These are phyloP conservation scores for Acrobasis repandana DNA, from an alignment of 2,888 invertebrate species.

Conservation along the genomic window DNA sequence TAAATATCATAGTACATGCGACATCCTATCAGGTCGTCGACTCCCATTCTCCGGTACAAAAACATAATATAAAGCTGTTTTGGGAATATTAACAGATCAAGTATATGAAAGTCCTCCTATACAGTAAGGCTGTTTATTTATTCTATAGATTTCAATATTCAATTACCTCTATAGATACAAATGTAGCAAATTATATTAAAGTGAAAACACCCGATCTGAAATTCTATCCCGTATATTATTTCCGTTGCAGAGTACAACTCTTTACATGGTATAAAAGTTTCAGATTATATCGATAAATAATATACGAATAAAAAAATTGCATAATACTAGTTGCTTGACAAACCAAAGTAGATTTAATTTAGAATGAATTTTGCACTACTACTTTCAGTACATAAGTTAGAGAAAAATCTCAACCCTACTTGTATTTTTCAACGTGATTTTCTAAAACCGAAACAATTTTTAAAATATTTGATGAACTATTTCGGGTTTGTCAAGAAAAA, in stretches of 20 bases:
- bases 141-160: constrained; percentile 66
- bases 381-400: not conserved
- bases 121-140: constrained; percentile 66
- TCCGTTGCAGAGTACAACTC: constrained; percentile 46
- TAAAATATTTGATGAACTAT: not conserved
- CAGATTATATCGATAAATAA: constrained; percentile 32
- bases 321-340: constrained; percentile 29
- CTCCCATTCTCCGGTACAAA: constrained; percentile 72
- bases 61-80: constrained; percentile 61
- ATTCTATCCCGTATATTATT: constrained; percentile 47
- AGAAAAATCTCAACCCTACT: constrained; percentile 2
- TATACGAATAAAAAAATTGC: constrained; percentile 19
- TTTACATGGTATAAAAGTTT: constrained; percentile 40
- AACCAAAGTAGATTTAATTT: constrained; percentile 23
- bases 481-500: constrained; percentile 37
- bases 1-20: constrained; percentile 56
- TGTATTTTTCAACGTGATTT: not conserved
- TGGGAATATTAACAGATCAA: constrained; percentile 48
- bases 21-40: constrained; percentile 48
- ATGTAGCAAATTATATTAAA: constrained; percentile 72
- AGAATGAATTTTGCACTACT: not conserved
- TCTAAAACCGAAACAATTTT: not conserved
- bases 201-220: constrained; percentile 56
- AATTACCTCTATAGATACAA: constrained; percentile 72
- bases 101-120: constrained; percentile 61